Conservation (phyloP, 2,888 invertebrate genomes). For the Lucinisca nassula region DNA sequence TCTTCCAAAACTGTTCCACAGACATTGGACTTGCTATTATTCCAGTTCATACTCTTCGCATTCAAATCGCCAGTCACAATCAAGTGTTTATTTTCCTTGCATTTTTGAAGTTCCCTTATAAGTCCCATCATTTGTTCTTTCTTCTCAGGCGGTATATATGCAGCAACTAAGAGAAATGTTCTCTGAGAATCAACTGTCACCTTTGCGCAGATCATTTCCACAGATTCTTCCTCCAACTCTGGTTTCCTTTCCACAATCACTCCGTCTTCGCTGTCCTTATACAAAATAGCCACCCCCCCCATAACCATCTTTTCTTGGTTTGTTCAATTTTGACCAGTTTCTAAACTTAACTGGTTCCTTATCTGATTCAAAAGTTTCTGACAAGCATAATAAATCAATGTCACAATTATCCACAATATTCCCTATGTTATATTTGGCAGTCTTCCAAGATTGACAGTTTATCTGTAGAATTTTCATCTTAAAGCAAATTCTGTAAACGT, state of each 20-base stretch:
- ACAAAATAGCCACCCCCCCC: background rate
- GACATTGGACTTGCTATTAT: background rate
- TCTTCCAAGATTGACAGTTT: conserved; percentile 3
- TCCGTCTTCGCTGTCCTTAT: background rate
- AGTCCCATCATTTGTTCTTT: background rate
- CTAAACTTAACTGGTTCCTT: background rate
- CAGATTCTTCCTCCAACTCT: background rate
- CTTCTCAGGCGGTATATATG: background rate
- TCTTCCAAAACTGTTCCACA: background rate
- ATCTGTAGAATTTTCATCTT: background rate
- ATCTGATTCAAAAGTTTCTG: background rate
- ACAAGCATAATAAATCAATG: background rate
- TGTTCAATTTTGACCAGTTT: background rate
- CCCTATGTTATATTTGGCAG: background rate
- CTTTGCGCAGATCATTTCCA: background rate
- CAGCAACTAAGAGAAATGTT: background rate
- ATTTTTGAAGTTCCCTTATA: background rate
- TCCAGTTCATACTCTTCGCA: background rate
- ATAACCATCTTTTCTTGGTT: background rate
- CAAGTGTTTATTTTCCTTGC: background rate
- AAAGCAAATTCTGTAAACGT: background rate
- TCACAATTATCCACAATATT: background rate
- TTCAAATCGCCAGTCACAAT: background rate
- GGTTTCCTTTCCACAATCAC: background rate
- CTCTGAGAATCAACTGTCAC: background rate